These are phyloP conservation scores for Corythucha ciliata DNA, from an alignment of 2,888 invertebrate genomes.

Conservation along the genomic window DNA sequence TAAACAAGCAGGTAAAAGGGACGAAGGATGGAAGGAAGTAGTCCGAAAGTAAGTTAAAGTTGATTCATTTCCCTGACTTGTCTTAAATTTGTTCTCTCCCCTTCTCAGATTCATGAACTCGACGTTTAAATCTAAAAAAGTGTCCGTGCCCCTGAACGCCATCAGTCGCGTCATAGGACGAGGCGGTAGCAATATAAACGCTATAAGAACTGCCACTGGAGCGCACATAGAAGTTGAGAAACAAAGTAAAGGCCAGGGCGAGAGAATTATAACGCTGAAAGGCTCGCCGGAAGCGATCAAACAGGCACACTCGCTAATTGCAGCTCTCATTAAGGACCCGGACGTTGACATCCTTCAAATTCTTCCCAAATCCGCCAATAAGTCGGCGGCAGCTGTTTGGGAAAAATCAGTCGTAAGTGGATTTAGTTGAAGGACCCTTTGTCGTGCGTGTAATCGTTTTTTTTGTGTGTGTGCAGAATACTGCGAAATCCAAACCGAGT, in stretches of 20 bases:
- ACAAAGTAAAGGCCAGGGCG: conserved; percentile 87
- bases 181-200: conserved; percentile 95
- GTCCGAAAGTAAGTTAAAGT: conserved; percentile 58
- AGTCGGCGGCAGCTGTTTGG: conserved; percentile 50
- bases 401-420: conserved; percentile 45
- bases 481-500: conserved; percentile 30
- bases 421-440: background rate
- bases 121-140: conserved; percentile 71
- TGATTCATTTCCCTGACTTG: background rate
- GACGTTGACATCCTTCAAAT: conserved; percentile 82
- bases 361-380: conserved; percentile 58
- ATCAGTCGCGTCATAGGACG: conserved; percentile 96
- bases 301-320: conserved; percentile 84
- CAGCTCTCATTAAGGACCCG: conserved; percentile 87
- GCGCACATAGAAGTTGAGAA: conserved; percentile 98
- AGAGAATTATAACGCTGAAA: conserved; percentile 90
- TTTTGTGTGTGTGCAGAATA: conserved; percentile 22
- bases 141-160: conserved; percentile 86
- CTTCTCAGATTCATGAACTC: conserved; percentile 43
- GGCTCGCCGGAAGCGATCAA: conserved; percentile 86
- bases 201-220: conserved; percentile 90
- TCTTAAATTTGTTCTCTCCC: background rate
- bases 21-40: conserved; percentile 97
- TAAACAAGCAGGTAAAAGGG: conserved; percentile 55
- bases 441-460: background rate